Base-by-base conservation (phyloP, 2,797 vertebrate species). In the Mareca strepera region DNA sequence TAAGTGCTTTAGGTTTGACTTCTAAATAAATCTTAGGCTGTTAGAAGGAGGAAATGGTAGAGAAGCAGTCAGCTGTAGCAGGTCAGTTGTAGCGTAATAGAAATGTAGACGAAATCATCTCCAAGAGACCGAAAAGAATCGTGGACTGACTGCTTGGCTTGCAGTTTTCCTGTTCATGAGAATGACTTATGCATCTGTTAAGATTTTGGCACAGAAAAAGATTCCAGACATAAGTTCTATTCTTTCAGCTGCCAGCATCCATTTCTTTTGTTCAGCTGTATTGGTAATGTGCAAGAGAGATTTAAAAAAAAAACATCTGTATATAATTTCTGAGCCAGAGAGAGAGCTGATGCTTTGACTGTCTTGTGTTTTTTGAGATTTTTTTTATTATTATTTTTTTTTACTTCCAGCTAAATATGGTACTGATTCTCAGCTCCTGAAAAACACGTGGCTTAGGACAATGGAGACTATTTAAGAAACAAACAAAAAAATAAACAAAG, bases 31-130 rank as follows among this genome's bases (percentile, higher is more conserved):
- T 60, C 43, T n/a, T 79, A 14, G 35, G 74, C 67, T 69, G 33
- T 58, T 81, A 74, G 67, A 68, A 91, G 66, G 82, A 74, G 64
- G 87, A 91, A 67, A 75, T 76, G 80, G 80, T 52, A 80, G 74
- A 44, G 39, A 44, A 92, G 46, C 90, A 82, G 55, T 66, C 55
- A 41, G 85, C 73, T 85, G 68, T 70, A 74, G 48, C 52, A 76
- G 74, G 70, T 79, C 64, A 81, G 31, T 59, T 52, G 48, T 46
- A 75, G 56, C 63, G 41, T 66, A 74, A 56, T 28, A 64, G 80
- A 69, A 43, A 23, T 46, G 17, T 44, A 14, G 14, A 35, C 52
- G 41, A 46, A 67, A 67, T 46, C 26, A 46, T 37, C 29, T 29
- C 53, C 33, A 62, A 37, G 82, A 39, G 29, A 21, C 56, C 72